Evolutionary conservation across 1,140 invertebrate genomes (phyloP).

Genomic region (Lasioglossum baleicum): DNA sequence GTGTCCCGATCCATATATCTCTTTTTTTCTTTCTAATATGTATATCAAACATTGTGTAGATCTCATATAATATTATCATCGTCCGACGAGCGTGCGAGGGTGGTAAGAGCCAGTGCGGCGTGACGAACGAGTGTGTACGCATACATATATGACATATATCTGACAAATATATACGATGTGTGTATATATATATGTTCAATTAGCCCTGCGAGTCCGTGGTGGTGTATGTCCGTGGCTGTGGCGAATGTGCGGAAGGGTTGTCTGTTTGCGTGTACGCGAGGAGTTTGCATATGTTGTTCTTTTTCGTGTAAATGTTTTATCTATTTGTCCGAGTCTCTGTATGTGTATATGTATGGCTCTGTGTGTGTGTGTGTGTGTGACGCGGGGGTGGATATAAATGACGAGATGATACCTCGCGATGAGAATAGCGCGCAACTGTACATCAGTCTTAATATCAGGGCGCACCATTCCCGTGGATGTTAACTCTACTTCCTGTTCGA

Average conservation of each 20-base stretch:
- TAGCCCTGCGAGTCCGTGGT: conserved; percentile 64
- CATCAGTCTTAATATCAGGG: conserved; percentile 81
- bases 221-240: conserved; percentile 38
- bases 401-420: conserved; percentile 59
- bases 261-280: conserved; percentile 7
- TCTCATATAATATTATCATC: no score
- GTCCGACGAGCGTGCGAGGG: conserved; percentile 17
- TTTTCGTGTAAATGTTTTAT: no score
- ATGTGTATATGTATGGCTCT: neutral
- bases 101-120: conserved; percentile 56
- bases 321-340: conserved; percentile 29
- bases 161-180: conserved; percentile 63
- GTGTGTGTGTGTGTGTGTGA: conserved; percentile 27
- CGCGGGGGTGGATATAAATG: conserved; percentile 38
- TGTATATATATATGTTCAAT: conserved; percentile 63
- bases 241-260: conserved; percentile 24
- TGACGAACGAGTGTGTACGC: conserved; percentile 60
- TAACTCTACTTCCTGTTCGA: conserved; percentile 39
- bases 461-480: conserved; percentile 78
- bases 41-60: no score
- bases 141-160: conserved; percentile 67
- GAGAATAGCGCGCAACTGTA: conserved; percentile 80
- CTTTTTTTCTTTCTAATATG: no score
- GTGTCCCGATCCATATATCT: no score
- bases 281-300: conserved; percentile 5